These are phyloP conservation scores for Rhinogobio ventralis DNA, from an alignment of 2,797 vertebrate genomes.

Conservation along the genomic window DNA sequence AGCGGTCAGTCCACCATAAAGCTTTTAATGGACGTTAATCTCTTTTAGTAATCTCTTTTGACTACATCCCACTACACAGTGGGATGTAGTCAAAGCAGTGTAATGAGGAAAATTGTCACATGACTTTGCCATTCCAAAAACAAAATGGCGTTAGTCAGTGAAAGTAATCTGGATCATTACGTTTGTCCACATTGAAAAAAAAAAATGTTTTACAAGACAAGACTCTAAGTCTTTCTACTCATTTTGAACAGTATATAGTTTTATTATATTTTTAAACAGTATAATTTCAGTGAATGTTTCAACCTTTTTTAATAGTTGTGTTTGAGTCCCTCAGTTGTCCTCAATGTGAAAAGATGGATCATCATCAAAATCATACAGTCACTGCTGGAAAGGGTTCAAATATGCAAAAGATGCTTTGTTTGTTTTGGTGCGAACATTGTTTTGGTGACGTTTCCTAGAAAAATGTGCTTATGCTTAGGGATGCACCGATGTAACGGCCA, in stretches of 20 bases:
- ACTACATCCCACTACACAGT: no score
- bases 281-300: no score
- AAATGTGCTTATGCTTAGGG: no score
- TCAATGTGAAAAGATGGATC: no score
- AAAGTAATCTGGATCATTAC: neutral
- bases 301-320: no score
- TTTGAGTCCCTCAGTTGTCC: no score
- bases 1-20: conserved; percentile 13
- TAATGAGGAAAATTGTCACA: conserved; percentile 30
- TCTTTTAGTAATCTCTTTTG: conserved; percentile 31
- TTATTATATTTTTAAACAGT: neutral
- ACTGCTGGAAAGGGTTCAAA: no score
- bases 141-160: conserved; percentile 9
- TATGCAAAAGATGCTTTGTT: no score
- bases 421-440: no score
- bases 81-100: conserved; percentile 29
- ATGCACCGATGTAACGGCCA: no score
- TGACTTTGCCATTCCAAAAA: conserved; percentile 21
- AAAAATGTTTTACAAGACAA: neutral
- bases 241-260: neutral
- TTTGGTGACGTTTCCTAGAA: neutral
- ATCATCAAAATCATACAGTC: no score
- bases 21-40: conserved; percentile 43
- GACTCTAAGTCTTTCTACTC: neutral
- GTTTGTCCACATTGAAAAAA: neutral